phyloP scores from a whole-genome alignment of 2,797 vertebrate genomes.

The Diplodus sargus region DNA sequence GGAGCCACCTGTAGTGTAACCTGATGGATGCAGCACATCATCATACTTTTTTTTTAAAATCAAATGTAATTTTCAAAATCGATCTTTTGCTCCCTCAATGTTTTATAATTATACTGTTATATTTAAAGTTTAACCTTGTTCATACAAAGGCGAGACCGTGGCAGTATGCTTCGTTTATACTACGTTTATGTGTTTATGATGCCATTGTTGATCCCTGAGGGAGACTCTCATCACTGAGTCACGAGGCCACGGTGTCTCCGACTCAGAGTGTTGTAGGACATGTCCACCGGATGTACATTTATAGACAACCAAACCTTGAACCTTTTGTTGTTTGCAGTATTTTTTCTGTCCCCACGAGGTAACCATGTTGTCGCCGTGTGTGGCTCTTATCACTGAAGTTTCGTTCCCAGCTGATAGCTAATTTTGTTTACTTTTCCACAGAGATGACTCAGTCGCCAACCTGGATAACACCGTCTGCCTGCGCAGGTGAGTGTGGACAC shows the following conservation, averaged over 20 bases:
- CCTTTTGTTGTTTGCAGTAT: constrained; percentile 35
- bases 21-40: neutral
- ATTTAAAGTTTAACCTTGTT: neutral
- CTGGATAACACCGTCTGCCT: constrained; percentile 68
- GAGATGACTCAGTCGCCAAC: constrained; percentile 72
- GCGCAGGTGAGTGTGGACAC: constrained; percentile 74
- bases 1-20: neutral
- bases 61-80: too few relatives aligned
- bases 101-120: neutral
- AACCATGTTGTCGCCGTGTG: neutral
- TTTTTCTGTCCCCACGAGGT: constrained; percentile 24
- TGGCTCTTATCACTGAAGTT: constrained; percentile 1
- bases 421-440: constrained; percentile 62
- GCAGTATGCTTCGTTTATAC: constrained; percentile 3
- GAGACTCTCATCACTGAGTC: neutral
- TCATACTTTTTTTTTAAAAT: too few relatives aligned
- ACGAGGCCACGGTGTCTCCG: constrained; percentile 41
- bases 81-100: neutral
- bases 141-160: neutral
- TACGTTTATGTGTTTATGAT: neutral
- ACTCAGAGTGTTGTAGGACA: constrained; percentile 50
- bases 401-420: constrained; percentile 5
- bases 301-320: neutral
- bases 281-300: constrained; percentile 56
- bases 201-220: neutral